Evolutionary conservation across 2,113 vertebrate species (phyloP).

Genomic region (Nerophis lumbriciformis): DNA sequence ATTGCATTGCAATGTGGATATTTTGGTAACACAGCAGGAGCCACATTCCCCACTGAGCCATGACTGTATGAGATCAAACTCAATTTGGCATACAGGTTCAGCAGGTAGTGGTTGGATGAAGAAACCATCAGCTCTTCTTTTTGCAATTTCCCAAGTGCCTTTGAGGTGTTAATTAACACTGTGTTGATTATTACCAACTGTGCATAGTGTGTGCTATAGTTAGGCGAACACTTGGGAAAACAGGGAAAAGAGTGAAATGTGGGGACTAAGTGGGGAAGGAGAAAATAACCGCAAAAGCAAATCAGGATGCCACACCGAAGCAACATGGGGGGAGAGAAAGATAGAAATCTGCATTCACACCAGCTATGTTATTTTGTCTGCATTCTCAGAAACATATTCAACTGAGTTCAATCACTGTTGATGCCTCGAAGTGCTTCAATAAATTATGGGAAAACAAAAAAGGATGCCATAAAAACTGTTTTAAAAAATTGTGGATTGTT

Average conservation of each 20-base stretch:
- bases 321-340: not conserved
- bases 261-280: not conserved
- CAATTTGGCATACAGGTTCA: conserved; percentile 1
- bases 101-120: not conserved
- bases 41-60: not conserved
- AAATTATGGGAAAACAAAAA: no score
- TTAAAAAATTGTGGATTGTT: no score
- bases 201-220: conserved; percentile 56
- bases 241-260: not conserved
- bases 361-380: not conserved
- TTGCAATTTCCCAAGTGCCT: conserved; percentile 47
- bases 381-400: not conserved
- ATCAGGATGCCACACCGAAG: not conserved
- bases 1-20: not conserved
- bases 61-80: conserved; percentile 6
- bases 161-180: conserved; percentile 56
- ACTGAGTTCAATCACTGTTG: no score
- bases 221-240: conserved; percentile 38
- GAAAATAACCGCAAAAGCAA: no score
- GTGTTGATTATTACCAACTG: conserved; percentile 60
- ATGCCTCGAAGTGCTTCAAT: no score
- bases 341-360: not conserved
- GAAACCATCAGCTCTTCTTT: conserved; percentile 11
- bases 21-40: not conserved
- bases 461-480: no score